Evolutionary conservation across 2,888 invertebrate genomes (phyloP), one percentile per base, ranked within the genome.

Genomic region (Cyaniris semiargus): DNA sequence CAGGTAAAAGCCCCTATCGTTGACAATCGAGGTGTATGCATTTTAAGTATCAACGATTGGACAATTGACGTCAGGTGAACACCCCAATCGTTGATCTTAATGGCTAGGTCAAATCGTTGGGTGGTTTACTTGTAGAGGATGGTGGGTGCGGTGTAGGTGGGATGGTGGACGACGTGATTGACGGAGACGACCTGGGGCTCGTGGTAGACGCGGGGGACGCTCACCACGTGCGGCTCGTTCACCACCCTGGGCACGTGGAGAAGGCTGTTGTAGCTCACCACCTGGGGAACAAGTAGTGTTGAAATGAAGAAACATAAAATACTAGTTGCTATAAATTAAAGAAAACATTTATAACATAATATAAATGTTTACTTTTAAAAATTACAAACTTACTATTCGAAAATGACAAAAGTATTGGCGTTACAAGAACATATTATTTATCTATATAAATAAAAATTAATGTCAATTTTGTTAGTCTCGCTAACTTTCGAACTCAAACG

Each of bases 171-270:
- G 70, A 88, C 85, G 79, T 84, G 83, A 82, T 90, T 90, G 77
- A 89, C 88, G 76, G 89, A 85, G 81, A 89, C 85, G 79, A 87
- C 88, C 83, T 87, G 86, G n/a, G 86, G 88, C 78, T 86, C 86
- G 75, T 86, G 84, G 80, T 90, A 85, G 53, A 87, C 82, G 79
- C 87, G 89, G 79, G 84, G 86, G 18, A 88, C 86, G 53, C 82
- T 81, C 66, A 88, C 83, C 15, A 87, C 85, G 78, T 87, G 85
- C 8, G 89, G 87, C 23, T 85, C 85, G 53, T 82, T 81, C 60
- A 87, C 84, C 23, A 86, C 84, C 77, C 83, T 84, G 38, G 82
- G 83, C 1, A 86, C 84, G 80, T 83, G 84, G 75, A 88, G 86
- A 0, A 88, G 85, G 79, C 85, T 87, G 79, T 87, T 86, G 75